Base-by-base conservation (phyloP, 2,888 invertebrate genomes). In the Alviniconcha strummeri region DNA sequence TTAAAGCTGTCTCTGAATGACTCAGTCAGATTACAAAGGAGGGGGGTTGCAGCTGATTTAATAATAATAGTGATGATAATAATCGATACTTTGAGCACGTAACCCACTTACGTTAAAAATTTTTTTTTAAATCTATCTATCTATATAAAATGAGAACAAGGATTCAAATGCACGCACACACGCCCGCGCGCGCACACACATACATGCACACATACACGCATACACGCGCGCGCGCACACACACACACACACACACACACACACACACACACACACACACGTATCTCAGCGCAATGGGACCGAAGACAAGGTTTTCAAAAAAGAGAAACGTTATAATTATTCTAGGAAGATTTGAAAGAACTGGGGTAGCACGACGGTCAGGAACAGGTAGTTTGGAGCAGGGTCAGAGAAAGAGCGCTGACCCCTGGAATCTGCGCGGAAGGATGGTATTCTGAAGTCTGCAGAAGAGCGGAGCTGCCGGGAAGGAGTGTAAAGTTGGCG, bases 211-310 rank as follows among this genome's bases (percentile, higher is more conserved):
- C 36, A 13, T 5, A 72, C 36, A 19, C 36, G 13, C 7, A 72
- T 36, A 72, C 36, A 15, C 69, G 1, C 15, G 1, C 69, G 5
- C 69, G 5, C 69, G 5, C 69, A n/a, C 15, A 15, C 69, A 15
- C 15, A 15, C 69, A 69, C 69, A 69, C 69, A 69, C n/a, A 69
- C 69, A 69, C 69, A 69, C 69, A 69, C 69, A 69, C 69, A 69
- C 69, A n/a, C 69, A 69, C 69, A 69, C 69, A 69, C n/a, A 69
- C 69, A 69, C 69, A 69, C 69, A 69, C 69, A n/a, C 69, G 15
- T 71, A n/a, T 13, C 5, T 17, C 17, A 5, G 15, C 17, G 64
- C 3, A 64, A 64, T 8, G 17, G 64, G 17, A 64, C 64, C 64
- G 64, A 64, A 64, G 64, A 64, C 4, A 64, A 36, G 36, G 36